Evolutionary conservation across 2,113 vertebrate genomes (phyloP).

Genomic region (Piliocolobus tephrosceles): DNA sequence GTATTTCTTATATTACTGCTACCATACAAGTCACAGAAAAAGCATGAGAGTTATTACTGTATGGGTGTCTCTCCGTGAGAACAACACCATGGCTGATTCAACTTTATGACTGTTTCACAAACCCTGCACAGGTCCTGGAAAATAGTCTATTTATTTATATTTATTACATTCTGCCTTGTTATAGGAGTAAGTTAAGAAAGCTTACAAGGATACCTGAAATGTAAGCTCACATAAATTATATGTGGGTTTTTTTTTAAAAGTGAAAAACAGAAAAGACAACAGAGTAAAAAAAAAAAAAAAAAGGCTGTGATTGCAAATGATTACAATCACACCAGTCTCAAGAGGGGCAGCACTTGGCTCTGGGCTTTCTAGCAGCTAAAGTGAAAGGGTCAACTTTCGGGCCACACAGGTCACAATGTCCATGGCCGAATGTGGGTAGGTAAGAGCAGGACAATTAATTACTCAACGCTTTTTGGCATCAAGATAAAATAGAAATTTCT

Average conservation of each 20-base stretch:
- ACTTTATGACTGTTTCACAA: not conserved
- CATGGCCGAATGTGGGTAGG: not conserved
- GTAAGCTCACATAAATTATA: not conserved
- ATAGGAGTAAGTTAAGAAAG: not conserved
- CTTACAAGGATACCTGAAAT: not conserved
- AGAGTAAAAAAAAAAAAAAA: not conserved
- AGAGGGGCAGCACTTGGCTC: not conserved
- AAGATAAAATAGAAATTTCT: not conserved
- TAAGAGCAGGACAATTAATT: not conserved
- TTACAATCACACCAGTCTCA: not conserved
- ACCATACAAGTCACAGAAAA: not conserved
- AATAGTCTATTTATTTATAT: not conserved
- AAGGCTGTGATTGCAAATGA: not conserved
- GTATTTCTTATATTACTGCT: not conserved
- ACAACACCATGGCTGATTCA: not conserved
- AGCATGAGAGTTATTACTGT: not conserved
- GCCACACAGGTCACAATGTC: not conserved
- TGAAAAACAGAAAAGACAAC: not conserved
- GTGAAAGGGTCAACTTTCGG: not conserved
- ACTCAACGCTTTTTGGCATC: not conserved
- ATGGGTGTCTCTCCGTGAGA: not conserved
- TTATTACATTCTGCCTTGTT: not conserved
- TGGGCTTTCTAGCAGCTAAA: not conserved
- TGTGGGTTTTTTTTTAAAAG: not conserved
- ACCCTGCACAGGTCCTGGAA: not conserved